Evolutionary conservation across 2,797 vertebrate genomes (phyloP).

Genomic region (Labroides dimidiatus): DNA sequence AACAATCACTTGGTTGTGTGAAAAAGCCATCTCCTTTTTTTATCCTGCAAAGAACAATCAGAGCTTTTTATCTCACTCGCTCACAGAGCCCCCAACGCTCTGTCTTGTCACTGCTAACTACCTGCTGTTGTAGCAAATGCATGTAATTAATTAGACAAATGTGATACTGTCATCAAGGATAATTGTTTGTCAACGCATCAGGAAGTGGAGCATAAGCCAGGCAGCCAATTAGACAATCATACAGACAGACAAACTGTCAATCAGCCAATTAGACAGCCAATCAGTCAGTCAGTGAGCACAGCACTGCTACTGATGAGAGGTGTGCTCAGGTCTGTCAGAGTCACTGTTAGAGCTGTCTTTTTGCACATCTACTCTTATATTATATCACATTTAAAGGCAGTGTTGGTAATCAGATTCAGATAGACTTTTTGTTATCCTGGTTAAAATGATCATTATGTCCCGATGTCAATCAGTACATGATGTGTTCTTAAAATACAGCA

Average conservation of each 20-base stretch:
- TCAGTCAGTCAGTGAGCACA: constrained; percentile 45
- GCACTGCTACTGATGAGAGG: constrained; percentile 66
- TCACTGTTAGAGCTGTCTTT: constrained; percentile 42
- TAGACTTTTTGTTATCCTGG: no score
- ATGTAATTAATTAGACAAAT: constrained; percentile 87
- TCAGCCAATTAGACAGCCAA: constrained; percentile 35
- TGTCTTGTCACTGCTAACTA: constrained; percentile 59
- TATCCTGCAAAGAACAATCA: constrained; percentile 26
- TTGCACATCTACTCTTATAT: no score
- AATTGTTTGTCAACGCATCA: constrained; percentile 87
- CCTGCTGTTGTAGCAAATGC: constrained; percentile 77
- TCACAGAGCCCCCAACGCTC: constrained; percentile 37
- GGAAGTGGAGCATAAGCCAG: constrained; percentile 59
- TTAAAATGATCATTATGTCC: no score
- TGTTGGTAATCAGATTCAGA: no score
- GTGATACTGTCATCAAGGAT: constrained; percentile 82
- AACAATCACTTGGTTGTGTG: constrained; percentile 20
- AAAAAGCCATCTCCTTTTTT: constrained; percentile 14
- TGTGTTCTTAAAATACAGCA: no score
- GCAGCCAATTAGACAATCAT: constrained; percentile 23
- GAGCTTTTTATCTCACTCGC: constrained; percentile 50
- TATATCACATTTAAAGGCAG: no score
- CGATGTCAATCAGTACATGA: no score
- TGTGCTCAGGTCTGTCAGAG: constrained; percentile 62
- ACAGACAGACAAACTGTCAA: constrained; percentile 36